phyloP scores from a whole-genome alignment of 2,113 vertebrate species.

The Bubo blakistoni region DNA sequence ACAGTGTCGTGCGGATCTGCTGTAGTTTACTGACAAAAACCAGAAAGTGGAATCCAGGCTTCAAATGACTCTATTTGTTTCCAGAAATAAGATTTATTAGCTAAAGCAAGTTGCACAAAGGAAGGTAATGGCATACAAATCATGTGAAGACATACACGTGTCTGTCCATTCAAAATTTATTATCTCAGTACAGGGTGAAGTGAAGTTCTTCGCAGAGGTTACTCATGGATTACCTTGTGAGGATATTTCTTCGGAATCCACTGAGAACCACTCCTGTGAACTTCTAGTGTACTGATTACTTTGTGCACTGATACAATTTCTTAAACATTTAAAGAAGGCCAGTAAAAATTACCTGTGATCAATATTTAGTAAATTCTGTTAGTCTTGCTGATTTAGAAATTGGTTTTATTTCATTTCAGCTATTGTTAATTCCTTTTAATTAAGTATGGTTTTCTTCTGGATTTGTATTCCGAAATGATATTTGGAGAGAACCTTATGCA shows the following conservation, averaged over 20 bases:
- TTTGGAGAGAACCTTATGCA: not conserved
- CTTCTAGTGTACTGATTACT: not conserved
- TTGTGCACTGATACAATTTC: not conserved
- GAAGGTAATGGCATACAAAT: not conserved
- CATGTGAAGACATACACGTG: fast-evolving
- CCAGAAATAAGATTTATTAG: not conserved
- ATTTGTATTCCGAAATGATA: not conserved
- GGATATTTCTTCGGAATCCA: not conserved
- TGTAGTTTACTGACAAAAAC: not conserved
- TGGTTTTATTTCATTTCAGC: not conserved
- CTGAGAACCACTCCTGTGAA: not conserved
- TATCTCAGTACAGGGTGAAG: not conserved
- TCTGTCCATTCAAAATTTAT: not conserved
- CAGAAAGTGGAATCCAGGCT: not conserved
- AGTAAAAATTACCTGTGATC: not conserved
- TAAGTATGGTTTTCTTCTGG: not conserved
- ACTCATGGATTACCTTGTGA: not conserved
- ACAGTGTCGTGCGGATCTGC: not conserved
- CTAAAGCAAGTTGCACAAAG: not conserved
- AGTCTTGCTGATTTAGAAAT: not conserved
- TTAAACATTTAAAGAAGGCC: fast-evolving
- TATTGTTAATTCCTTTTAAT: not conserved
- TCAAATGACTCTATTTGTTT: not conserved
- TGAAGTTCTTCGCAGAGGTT: not conserved
- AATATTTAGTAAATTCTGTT: not conserved